Conservation (phyloP, 2,797 vertebrate genomes). For the Synanceia verrucosa region DNA sequence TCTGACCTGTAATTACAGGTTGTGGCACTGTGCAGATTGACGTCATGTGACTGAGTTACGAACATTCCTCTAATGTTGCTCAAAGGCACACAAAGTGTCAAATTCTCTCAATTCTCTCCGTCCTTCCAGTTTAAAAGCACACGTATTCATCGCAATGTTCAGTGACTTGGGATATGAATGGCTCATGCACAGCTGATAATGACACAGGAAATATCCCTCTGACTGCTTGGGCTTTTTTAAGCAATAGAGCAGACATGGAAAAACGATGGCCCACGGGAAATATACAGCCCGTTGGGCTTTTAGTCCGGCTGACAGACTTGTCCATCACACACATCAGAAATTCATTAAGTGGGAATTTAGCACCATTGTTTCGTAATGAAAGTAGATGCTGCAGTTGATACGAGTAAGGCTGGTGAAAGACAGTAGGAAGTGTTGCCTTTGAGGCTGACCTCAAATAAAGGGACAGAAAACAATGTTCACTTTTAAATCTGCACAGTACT, state of each 20-base stretch:
- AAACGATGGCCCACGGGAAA: too few relatives aligned
- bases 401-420: background rate
- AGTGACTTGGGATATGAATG: too few relatives aligned
- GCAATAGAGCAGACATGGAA: too few relatives aligned
- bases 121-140: background rate
- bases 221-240: too few relatives aligned
- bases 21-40: background rate
- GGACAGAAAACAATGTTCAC: background rate
- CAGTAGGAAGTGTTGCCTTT: too few relatives aligned
- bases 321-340: background rate
- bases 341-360: background rate
- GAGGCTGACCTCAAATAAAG: too few relatives aligned
- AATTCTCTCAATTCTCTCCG: too few relatives aligned
- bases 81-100: too few relatives aligned
- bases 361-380: background rate
- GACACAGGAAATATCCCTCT: background rate
- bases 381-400: background rate
- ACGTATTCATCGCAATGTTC: background rate
- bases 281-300: too few relatives aligned
- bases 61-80: background rate
- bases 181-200: too few relatives aligned
- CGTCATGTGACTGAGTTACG: background rate
- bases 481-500: background rate
- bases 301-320: too few relatives aligned
- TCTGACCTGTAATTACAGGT: background rate